Evolutionary conservation across 2,113 vertebrate species (phyloP).

Genomic region (Pycnonotus jocosus): DNA sequence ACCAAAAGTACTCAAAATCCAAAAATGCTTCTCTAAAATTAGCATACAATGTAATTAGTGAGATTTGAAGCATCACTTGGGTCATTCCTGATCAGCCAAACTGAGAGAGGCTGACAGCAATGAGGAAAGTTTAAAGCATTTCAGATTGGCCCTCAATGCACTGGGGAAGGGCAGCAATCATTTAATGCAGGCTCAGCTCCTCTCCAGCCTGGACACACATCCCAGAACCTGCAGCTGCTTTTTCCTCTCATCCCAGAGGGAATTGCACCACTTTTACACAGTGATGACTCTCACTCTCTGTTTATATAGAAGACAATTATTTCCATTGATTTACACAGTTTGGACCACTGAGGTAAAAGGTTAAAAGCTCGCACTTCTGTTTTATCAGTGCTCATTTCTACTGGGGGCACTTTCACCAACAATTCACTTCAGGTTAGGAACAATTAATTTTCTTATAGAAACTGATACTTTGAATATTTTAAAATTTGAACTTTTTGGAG

Average conservation of each 20-base stretch:
- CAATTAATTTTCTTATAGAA: not conserved
- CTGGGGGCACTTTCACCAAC: not conserved
- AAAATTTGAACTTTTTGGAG: not conserved
- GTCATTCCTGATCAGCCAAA: not conserved
- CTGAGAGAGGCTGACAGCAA: not conserved
- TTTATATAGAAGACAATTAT: not conserved
- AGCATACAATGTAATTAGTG: not conserved
- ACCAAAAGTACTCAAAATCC: not conserved
- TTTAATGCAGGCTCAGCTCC: not conserved
- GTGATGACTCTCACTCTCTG: not conserved
- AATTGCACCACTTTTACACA: not conserved
- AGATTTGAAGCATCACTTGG: not conserved
- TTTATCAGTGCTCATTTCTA: not conserved
- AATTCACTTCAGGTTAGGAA: not conserved
- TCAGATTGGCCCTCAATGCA: not conserved
- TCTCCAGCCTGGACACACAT: not conserved
- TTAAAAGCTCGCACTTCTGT: not conserved
- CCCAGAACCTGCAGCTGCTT: not conserved
- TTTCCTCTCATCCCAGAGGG: not conserved
- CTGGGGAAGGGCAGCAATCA: not conserved
- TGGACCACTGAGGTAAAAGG: not conserved
- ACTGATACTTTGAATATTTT: not conserved
- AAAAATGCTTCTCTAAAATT: not conserved
- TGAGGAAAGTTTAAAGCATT: not conserved
- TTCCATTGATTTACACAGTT: not conserved